Percentiles rank a stretch among this genome's conserved stretches.
Conservation (phyloP, 1,140 invertebrate genomes). For the Lasioglossum albipes region DNA sequence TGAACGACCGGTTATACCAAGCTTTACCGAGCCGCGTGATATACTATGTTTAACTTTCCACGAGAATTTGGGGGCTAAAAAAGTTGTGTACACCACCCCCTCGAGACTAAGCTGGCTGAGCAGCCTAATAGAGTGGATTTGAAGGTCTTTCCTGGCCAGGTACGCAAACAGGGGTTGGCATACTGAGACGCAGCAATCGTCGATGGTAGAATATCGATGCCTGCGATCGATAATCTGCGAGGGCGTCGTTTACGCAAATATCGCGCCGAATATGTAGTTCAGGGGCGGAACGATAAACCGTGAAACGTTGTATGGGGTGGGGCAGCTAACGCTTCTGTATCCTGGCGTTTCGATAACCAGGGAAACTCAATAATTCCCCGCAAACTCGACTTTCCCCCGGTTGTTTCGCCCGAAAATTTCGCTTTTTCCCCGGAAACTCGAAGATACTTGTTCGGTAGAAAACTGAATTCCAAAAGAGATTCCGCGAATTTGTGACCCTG, state of each 20-base stretch:
- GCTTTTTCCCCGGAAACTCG: neutral
- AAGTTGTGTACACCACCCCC: too few relatives aligned
- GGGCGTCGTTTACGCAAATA: constrained; percentile 25
- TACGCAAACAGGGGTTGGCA: too few relatives aligned
- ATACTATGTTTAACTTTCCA: too few relatives aligned
- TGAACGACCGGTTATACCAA: too few relatives aligned
- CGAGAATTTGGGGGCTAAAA: too few relatives aligned
- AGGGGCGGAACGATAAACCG: constrained; percentile 37
- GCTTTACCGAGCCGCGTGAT: too few relatives aligned
- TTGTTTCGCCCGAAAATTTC: neutral
- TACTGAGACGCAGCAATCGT: too few relatives aligned
- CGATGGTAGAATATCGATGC: neutral
- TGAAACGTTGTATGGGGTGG: neutral
- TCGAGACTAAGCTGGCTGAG: too few relatives aligned
- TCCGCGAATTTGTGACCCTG: neutral
- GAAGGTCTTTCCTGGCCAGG: too few relatives aligned
- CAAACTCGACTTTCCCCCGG: too few relatives aligned
- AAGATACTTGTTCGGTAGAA: neutral
- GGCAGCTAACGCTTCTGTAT: neutral
- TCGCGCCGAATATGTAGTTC: constrained; percentile 42
- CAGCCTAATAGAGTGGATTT: too few relatives aligned
- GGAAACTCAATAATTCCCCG: neutral
- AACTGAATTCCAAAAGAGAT: neutral
- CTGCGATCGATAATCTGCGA: neutral
- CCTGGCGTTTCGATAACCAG: neutral